Conservation (phyloP, 2,888 invertebrate species). For the Ochlodes sylvanus region DNA sequence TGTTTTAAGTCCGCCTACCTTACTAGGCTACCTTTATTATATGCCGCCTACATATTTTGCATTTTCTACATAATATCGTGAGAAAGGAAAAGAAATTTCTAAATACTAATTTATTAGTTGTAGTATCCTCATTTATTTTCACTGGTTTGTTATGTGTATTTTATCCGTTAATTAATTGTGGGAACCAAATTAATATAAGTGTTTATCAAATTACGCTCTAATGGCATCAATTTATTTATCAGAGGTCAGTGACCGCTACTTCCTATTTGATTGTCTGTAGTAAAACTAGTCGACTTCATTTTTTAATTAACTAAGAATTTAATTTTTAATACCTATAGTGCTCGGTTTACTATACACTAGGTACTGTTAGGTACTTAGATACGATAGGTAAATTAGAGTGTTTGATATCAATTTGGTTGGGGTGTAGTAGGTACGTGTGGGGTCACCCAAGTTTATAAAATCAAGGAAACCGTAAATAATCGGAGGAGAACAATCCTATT, state of each 20-base stretch:
- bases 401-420: too few relatives aligned
- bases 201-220: neutral
- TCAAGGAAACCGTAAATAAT: too few relatives aligned
- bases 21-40: neutral
- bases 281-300: neutral
- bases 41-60: neutral
- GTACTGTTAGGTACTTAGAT: too few relatives aligned
- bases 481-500: too few relatives aligned
- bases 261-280: slow-evolving; percentile 17
- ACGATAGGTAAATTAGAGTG: too few relatives aligned
- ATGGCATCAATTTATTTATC: slow-evolving; percentile 15
- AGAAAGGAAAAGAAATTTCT: slow-evolving; percentile 14
- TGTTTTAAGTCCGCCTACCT: neutral
- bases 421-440: too few relatives aligned
- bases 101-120: neutral
- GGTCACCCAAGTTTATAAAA: too few relatives aligned
- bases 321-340: too few relatives aligned
- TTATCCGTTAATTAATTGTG: slow-evolving; percentile 9
- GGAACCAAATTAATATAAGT: neutral
- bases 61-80: slow-evolving; percentile 6
- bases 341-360: too few relatives aligned
- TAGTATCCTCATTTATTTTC: slow-evolving; percentile 1
- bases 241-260: slow-evolving; percentile 24
- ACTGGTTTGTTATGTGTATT: neutral
- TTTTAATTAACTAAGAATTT: neutral